Base-by-base conservation (phyloP, 2,113 vertebrate species). In the Lates calcarifer region DNA sequence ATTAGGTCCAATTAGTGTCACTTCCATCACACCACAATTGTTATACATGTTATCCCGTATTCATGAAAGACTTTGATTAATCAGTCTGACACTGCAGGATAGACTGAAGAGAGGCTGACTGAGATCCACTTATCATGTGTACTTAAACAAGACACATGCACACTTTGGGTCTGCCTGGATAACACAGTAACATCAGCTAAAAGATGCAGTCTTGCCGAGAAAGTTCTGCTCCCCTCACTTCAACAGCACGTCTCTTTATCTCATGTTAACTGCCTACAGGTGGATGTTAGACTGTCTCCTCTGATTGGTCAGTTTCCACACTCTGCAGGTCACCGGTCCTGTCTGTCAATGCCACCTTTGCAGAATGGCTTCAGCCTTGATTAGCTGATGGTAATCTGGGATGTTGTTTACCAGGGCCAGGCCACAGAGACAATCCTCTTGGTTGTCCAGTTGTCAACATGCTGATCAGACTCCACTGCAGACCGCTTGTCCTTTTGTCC, bases 301-400 rank as follows among this genome's bases (percentile, higher is more conserved):
- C 58, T 81, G 58, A 66, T 60, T 65, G 64, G 76, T 78, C 58
- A 24, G 67, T 51, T 39, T 65, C 28, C 4, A 11, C 47, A 17
- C 24, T 73, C 35, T 47, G 18, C 37, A 53, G 68, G 75, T 82
- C 74, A 63, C 69, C 11, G 24, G 22, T 72, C 74, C 76, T 77
- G 74, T 92, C 87, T 69, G 82, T 89, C 86, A 74, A 61, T 64
- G 86, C 94, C 92, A 78, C 88, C 47, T 8, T 88, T 74, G 87
- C 87, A 90, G 79, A 87, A 37, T 66, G 74, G 84, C 90, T 66
- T 93, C 91, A 87, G 75, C 86, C 79, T 74, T 68, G 57, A 85
- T 93, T 89, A 95, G 60, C 87, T 15, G 20, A 77, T 53, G 22
- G 71, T 95, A 94, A 96, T 94, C 92, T 82, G 87, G 89, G 90